These are phyloP conservation scores for Drosophila kikkawai DNA, from an alignment of 1,140 invertebrate species.

Conservation along the genomic window DNA sequence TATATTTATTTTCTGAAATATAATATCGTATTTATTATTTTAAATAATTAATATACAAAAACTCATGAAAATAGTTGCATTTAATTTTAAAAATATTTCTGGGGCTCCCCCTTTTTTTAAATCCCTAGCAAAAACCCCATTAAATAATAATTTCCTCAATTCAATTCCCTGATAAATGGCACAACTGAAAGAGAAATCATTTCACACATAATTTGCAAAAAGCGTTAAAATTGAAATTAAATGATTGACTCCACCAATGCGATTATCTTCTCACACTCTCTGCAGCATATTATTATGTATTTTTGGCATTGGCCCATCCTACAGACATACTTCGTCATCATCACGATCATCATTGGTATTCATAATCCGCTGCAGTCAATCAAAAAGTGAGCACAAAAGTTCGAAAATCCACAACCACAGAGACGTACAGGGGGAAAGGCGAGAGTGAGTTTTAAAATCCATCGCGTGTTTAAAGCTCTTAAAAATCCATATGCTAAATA, in stretches of 20 bases:
- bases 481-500: slow-evolving; percentile 50
- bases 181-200: slow-evolving; percentile 47
- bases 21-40: not conserved
- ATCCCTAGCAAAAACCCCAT: not conserved
- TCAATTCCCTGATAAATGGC: slow-evolving; percentile 6
- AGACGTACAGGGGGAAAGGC: not conserved
- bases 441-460: not conserved
- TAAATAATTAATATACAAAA: not conserved
- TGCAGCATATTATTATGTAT: not conserved
- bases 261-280: slow-evolving; percentile 10
- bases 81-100: not conserved
- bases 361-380: slow-evolving; percentile 65
- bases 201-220: slow-evolving; percentile 51
- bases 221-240: slow-evolving; percentile 51
- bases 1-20: too few relatives aligned
- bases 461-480: slow-evolving; percentile 59
- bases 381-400: slow-evolving; percentile 44
- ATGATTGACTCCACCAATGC: slow-evolving; percentile 30
- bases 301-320: slow-evolving; percentile 37
- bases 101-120: not conserved
- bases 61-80: not conserved
- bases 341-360: slow-evolving; percentile 35
- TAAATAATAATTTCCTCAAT: slow-evolving; percentile 15
- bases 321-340: slow-evolving; percentile 9
- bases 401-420: slow-evolving; percentile 42